Evolutionary conservation across 1,140 invertebrate genomes (phyloP).

Genomic region (Amphibalanus amphitrite): DNA sequence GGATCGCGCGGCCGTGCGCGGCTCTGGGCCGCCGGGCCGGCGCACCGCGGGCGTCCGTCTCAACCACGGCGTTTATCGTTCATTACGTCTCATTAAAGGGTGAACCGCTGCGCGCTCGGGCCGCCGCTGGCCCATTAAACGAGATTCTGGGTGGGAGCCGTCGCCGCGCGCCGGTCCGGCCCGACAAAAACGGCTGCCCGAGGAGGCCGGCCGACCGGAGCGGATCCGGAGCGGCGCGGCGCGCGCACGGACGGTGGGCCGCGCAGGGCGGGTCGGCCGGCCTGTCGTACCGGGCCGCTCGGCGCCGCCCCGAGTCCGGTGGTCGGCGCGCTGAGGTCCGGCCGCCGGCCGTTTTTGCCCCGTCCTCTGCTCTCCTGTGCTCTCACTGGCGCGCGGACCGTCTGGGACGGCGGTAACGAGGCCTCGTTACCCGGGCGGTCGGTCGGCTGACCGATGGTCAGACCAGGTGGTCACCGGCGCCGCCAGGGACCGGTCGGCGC

Average conservation of each 20-base stretch:
- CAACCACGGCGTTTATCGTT: neutral
- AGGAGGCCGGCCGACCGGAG: no score
- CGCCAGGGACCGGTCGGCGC: no score
- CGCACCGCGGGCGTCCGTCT: neutral
- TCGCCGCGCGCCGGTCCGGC: neutral
- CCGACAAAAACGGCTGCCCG: neutral
- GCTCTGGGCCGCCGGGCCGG: no score
- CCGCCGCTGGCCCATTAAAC: neutral
- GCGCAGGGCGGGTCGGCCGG: no score
- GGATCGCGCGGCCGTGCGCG: no score
- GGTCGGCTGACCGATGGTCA: neutral
- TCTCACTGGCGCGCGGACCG: no score
- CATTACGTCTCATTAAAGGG: conserved; percentile 1
- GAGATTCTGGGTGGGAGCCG: neutral
- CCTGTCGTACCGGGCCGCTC: no score
- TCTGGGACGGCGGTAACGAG: neutral
- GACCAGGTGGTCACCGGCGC: no score
- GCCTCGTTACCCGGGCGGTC: neutral
- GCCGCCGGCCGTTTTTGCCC: neutral
- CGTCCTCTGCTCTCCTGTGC: no score
- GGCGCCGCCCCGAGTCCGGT: neutral
- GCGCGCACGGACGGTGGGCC: no score
- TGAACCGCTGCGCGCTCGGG: neutral
- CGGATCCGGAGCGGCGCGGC: no score
- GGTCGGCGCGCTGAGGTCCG: neutral